phyloP scores from a whole-genome alignment of 2,888 invertebrate genomes.

The Bursaphelenchus okinawaensis region DNA sequence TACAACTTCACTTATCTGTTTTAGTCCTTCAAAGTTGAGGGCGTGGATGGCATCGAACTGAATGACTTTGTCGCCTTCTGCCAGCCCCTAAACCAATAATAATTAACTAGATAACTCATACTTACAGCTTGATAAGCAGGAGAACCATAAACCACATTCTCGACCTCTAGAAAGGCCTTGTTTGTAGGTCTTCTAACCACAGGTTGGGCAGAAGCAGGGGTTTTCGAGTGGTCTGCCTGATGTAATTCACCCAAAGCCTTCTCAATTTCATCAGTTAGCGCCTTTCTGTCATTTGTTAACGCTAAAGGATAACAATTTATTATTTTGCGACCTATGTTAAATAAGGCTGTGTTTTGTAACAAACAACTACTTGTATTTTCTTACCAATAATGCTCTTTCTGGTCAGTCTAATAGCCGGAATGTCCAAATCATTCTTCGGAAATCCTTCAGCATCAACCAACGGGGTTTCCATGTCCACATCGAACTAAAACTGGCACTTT shows the following conservation, averaged over 20 bases:
- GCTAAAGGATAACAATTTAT: conserved; percentile 65
- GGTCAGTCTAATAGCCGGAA: conserved; percentile 81
- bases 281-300: conserved; percentile 81
- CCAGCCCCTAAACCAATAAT: conserved; percentile 21
- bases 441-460: conserved; percentile 80
- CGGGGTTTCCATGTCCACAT: conserved; percentile 77
- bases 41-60: conserved; percentile 50
- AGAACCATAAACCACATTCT: conserved; percentile 14
- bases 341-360: neutral
- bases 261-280: conserved; percentile 77
- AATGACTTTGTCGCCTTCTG: conserved; percentile 41
- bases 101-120: neutral
- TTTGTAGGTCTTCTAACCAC: conserved; percentile 42
- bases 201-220: neutral
- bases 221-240: neutral
- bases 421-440: conserved; percentile 81
- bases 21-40: conserved; percentile 39
- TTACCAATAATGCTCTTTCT: conserved; percentile 81
- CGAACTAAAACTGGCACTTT: conserved; percentile 41
- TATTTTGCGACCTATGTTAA: too few relatives aligned
- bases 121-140: conserved; percentile 17
- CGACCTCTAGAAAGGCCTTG: conserved; percentile 33
- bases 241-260: conserved; percentile 31
- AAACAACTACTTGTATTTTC: conserved; percentile 52
- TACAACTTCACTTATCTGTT: conserved; percentile 38